These are phyloP conservation scores for Vidua macroura DNA, from an alignment of 2,113 vertebrate genomes.

Conservation along the genomic window DNA sequence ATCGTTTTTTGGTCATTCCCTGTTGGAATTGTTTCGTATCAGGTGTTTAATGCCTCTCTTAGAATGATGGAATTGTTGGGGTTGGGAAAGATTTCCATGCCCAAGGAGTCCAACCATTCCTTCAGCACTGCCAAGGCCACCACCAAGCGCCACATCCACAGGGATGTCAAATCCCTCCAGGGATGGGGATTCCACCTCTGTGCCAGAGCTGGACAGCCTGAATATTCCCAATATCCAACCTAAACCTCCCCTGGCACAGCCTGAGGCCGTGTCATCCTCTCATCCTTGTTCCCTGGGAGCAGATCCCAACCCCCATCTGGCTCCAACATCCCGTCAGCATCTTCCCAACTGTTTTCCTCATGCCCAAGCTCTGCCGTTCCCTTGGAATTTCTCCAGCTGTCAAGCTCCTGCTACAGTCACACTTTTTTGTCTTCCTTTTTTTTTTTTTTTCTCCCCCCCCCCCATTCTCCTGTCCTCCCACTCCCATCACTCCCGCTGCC, in stretches of 20 bases:
- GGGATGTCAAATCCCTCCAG: neutral
- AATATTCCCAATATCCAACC: neutral
- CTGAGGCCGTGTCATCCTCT: neutral
- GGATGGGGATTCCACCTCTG: neutral
- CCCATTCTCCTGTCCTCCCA: neutral
- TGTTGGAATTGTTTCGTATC: neutral
- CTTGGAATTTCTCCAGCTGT: neutral
- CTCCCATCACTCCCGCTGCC: neutral
- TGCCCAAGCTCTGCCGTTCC: neutral
- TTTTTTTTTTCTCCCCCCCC: accelerated
- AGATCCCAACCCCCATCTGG: neutral
- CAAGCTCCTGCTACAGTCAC: neutral
- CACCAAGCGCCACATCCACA: neutral
- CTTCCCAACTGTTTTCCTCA: neutral
- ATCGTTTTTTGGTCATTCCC: accelerated
- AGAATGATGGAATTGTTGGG: accelerated
- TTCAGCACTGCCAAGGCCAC: neutral
- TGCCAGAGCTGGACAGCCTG: no score
- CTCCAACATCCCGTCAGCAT: neutral
- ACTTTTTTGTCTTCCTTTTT: neutral
- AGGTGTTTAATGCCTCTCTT: neutral
- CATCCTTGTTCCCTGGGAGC: neutral
- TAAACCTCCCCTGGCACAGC: neutral
- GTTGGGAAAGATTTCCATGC: neutral
- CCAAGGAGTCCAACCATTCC: neutral